Evolutionary conservation across 2,888 invertebrate genomes (phyloP), one percentile per base, ranked within the genome.

Genomic region (Agonum fuliginosum): DNA sequence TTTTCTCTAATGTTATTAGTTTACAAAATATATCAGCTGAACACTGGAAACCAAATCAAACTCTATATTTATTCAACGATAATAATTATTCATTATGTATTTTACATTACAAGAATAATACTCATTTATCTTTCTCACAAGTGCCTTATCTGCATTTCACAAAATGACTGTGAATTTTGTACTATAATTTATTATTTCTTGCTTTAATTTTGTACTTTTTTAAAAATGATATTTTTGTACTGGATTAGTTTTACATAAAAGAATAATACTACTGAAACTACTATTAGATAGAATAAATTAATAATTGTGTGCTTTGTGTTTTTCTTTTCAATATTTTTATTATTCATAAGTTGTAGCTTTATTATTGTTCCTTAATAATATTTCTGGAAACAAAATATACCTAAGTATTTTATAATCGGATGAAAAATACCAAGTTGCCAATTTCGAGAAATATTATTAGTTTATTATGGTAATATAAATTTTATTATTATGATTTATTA

Each of bases 21-120:
- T n/a, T n/a, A n/a, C n/a, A n/a, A n/a, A n/a, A n/a, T n/a, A n/a
- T n/a, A n/a, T n/a, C n/a, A n/a, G n/a, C n/a, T n/a, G n/a, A n/a
- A n/a, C n/a, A n/a, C n/a, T n/a, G n/a, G n/a, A 46, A 46, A 17
- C 46, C 46, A 37, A 22, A 30, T 62, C 58, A 62, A 48, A 20
- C 37, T 3, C 12, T 37, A n/a, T n/a, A n/a, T n/a, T 37, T 37
- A 62, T 54, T 30, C 58, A 62, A 62, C 58, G 58, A 62, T n/a
- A 62, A 62, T 6, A 46, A 10, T 2, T 58, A 58, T 62, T 12
- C 30, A 62, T 54, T 14, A n/a, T 54, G 10, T 4, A 3, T 54
- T 62, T 27, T 62, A 62, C 58, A n/a, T n/a, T 62, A 62, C 30
- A 30, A 62, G 12, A 62, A 34, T 34, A 62, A 62, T 62, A 62